Percentiles rank a stretch among this genome's conserved stretches.
Conservation (phyloP, 2,888 invertebrate genomes). For the Diplazon laetatorius region DNA sequence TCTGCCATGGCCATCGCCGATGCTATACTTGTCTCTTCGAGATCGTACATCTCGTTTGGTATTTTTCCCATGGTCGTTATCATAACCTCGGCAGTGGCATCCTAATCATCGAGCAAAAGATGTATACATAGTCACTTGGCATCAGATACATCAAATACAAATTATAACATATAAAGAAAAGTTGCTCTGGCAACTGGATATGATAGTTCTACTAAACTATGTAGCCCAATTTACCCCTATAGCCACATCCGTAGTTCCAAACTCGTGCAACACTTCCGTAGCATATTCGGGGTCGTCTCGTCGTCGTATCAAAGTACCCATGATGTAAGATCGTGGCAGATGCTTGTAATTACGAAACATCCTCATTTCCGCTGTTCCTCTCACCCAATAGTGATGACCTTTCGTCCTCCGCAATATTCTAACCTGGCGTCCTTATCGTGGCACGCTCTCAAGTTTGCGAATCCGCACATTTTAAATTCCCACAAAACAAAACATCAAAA, state of each 20-base stretch:
- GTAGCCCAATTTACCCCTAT: constrained; percentile 66
- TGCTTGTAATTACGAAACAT: constrained; percentile 51
- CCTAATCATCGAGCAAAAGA: constrained; percentile 62
- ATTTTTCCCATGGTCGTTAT: constrained; percentile 72
- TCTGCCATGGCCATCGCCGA: constrained; percentile 1
- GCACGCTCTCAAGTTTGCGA: constrained; percentile 19
- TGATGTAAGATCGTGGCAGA: constrained; percentile 52
- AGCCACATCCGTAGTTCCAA: constrained; percentile 69
- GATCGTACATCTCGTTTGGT: constrained; percentile 72
- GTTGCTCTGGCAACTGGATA: neutral
- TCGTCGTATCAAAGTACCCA: constrained; percentile 53
- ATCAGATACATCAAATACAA: too few species aligned
- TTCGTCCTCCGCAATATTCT: constrained; percentile 6
- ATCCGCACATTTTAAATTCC: constrained; percentile 55
- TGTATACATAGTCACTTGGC: neutral
- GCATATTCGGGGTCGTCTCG: constrained; percentile 57
- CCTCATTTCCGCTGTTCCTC: neutral
- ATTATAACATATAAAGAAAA: neutral
- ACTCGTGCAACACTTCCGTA: constrained; percentile 70
- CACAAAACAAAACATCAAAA: too few species aligned
- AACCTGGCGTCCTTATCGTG: constrained; percentile 16
- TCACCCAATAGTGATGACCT: neutral
- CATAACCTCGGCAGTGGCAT: constrained; percentile 72
- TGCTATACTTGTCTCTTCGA: constrained; percentile 66
- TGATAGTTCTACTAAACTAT: neutral